Base-by-base conservation (phyloP, 1,140 invertebrate genomes). In the Leptonema lineaticorne region DNA sequence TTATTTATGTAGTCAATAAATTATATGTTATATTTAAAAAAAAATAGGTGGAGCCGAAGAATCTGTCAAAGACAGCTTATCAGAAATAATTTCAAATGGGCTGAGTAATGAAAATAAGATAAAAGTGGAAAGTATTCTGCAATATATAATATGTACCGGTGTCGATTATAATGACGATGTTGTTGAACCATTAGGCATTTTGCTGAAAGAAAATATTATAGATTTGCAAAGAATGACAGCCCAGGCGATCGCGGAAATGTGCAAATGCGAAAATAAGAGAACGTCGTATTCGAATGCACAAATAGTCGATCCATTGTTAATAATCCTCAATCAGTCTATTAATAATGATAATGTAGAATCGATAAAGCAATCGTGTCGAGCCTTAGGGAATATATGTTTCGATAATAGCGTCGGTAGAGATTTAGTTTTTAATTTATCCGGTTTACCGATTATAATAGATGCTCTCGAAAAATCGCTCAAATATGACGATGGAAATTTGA, bases 331-430 rank as follows among this genome's bases (percentile, higher is more conserved):
- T 20, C 75, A 75, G 58, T 75, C 79, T 29, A 69, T 76, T 74
- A 74, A 76, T 71, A 22, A 67, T 7, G 75, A 78, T n/a, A 84
- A 83, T 63, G 76, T 85, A 66, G 82, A 87, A 62, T 73, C 88
- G 24, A 75, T 86, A 22, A 89, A 86, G 66, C 92, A 94, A 75
- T 85, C 87, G 18, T 91, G 90, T 70, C 83, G 93, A 74, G 92
- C 92, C 5, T 78, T 96, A 20, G 93, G 92, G 48, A 96, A 96
- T 78, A 89, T 95, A 73, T 94, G 91, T 74, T 95, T 89, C 78
- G 90, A 94, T 75, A 94, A 93, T 83, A 89, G 93, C 85, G 83
- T 82, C 73, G 85, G 85, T 24, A 83, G 88, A 66, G 84, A 85
- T 62, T 76, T 88, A 46, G 82, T 91, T 14, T 78, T 89, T 20